Conservation (phyloP, 2,888 invertebrate genomes). For the Drosophila robusta region DNA sequence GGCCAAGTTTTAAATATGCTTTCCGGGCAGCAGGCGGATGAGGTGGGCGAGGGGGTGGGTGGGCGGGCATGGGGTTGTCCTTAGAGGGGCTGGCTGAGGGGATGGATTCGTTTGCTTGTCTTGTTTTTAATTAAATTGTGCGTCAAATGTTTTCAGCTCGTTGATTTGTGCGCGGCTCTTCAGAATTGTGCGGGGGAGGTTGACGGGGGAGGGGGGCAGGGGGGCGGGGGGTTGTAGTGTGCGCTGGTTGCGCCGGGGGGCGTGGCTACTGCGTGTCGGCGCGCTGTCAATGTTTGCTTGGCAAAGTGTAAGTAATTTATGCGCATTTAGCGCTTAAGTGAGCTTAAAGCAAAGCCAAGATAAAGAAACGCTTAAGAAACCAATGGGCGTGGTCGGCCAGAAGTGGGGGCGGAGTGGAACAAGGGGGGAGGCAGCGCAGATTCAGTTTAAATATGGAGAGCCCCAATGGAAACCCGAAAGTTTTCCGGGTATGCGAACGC, state of each 20-base stretch:
- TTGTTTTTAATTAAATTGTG: slow-evolving; percentile 76
- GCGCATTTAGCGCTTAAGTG: slow-evolving; percentile 80
- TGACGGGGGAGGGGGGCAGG: slow-evolving; percentile 1
- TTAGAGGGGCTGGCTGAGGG: neutral
- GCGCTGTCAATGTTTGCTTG: slow-evolving; percentile 75
- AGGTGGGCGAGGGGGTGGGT: neutral
- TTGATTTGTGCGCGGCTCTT: slow-evolving; percentile 49
- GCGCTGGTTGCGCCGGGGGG: slow-evolving; percentile 10
- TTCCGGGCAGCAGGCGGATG: neutral
- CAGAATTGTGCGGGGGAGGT: slow-evolving; percentile 2
- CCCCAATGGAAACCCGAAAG: too few species aligned
- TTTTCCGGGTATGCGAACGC: too few species aligned
- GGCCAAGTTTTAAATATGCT: slow-evolving; percentile 41
- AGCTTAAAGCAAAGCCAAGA: slow-evolving; percentile 69
- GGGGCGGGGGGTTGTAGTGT: neutral
- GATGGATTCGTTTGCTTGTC: slow-evolving; percentile 16
- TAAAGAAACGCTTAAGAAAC: slow-evolving; percentile 65
- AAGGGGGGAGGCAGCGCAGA: neutral
- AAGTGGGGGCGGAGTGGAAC: neutral
- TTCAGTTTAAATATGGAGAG: slow-evolving; percentile 16
- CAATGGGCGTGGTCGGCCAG: slow-evolving; percentile 23
- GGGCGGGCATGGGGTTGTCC: neutral
- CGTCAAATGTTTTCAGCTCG: slow-evolving; percentile 76
- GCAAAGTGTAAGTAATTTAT: slow-evolving; percentile 79
- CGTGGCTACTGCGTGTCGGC: slow-evolving; percentile 51